Conservation (phyloP, 2,797 vertebrate species). For the Myotis findleyi region DNA sequence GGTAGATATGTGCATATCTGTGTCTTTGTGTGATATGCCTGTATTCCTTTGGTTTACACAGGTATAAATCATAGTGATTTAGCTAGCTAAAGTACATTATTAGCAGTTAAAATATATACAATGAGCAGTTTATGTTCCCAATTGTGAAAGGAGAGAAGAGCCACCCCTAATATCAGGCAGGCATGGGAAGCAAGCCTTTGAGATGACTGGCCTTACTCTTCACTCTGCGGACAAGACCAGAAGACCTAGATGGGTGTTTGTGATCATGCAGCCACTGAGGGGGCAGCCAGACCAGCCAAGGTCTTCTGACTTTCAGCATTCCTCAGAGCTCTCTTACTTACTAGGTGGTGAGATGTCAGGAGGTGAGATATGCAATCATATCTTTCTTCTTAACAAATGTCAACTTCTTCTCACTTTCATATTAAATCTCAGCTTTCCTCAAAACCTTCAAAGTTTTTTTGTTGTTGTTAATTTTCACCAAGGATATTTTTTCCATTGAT, state of each 20-base stretch:
- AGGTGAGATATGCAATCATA: background rate
- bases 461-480: background rate
- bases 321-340: background rate
- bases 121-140: background rate
- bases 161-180: background rate
- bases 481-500: background rate
- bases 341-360: background rate
- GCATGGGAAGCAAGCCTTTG: background rate
- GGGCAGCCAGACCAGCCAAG: background rate
- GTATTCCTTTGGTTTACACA: background rate
- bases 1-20: background rate
- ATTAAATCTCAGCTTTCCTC: background rate
- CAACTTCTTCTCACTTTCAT: background rate
- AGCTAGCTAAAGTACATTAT: background rate
- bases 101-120: background rate
- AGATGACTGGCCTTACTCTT: background rate
- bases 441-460: background rate
- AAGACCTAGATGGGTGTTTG: background rate
- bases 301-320: background rate
- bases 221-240: background rate
- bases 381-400: background rate
- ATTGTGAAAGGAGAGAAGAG: background rate
- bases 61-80: background rate
- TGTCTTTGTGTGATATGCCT: background rate
- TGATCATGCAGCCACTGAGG: fast-evolving